Evolutionary conservation across 2,888 invertebrate genomes (phyloP).

Genomic region (Tolmerus cingulatus): DNA sequence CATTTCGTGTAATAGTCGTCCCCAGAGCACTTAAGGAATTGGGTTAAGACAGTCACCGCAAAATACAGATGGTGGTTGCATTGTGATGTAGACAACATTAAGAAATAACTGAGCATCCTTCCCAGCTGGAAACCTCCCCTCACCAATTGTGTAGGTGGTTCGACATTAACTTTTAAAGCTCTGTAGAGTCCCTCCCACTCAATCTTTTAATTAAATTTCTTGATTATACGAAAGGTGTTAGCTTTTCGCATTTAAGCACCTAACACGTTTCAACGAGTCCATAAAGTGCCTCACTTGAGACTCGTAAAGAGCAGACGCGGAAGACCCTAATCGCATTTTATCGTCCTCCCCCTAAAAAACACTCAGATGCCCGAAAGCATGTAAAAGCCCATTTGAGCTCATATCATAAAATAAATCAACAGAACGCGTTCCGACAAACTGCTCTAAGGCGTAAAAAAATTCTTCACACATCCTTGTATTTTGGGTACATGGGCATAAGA

Average conservation of each 20-base stretch:
- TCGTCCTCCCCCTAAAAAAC: neutral
- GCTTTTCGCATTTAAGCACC: neutral
- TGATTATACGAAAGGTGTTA: neutral
- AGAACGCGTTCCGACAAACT: neutral
- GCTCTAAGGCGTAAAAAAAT: neutral
- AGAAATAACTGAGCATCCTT: neutral
- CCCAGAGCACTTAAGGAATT: neutral
- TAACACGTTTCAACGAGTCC: neutral
- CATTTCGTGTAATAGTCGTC: neutral
- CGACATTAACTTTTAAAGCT: neutral
- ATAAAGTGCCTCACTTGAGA: neutral
- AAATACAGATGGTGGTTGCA: neutral
- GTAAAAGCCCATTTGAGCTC: neutral
- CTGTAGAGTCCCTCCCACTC: neutral
- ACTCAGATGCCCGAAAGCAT: neutral
- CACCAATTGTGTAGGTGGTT: too few relatives aligned
- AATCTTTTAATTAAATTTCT: neutral
- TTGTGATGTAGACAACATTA: neutral
- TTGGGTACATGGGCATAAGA: neutral
- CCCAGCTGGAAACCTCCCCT: neutral
- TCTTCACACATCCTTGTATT: neutral
- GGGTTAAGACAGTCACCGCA: neutral
- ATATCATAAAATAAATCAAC: slow-evolving; percentile 2
- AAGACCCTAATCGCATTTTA: neutral
- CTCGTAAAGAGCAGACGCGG: neutral